These are phyloP conservation scores for Margaritifera margaritifera DNA, from an alignment of 2,888 invertebrate species.

Conservation along the genomic window DNA sequence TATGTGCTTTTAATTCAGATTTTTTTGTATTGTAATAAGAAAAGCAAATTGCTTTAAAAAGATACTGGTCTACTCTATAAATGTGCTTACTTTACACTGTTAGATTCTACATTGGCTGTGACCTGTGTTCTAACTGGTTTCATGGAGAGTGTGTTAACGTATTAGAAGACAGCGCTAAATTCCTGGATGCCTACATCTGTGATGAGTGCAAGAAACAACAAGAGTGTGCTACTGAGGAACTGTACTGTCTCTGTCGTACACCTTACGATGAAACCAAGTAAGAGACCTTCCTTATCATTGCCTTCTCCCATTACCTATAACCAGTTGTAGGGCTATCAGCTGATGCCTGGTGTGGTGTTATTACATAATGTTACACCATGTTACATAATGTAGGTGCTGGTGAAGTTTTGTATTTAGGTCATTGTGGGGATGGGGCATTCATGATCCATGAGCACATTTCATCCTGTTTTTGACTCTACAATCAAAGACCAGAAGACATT, in stretches of 20 bases:
- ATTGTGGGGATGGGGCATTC: too few relatives aligned
- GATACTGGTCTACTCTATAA: too few relatives aligned
- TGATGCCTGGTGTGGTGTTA: background rate
- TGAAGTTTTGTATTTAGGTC: background rate
- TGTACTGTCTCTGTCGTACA: slow-evolving; percentile 96
- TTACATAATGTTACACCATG: background rate
- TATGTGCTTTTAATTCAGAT: too few relatives aligned
- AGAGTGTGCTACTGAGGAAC: slow-evolving; percentile 78
- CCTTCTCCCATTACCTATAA: background rate
- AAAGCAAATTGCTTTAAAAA: too few relatives aligned
- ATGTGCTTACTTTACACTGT: slow-evolving; percentile 2
- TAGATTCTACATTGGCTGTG: slow-evolving; percentile 97
- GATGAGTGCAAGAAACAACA: slow-evolving; percentile 72
- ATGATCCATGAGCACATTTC: too few relatives aligned
- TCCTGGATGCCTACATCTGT: slow-evolving; percentile 87
- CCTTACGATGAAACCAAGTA: slow-evolving; percentile 98
- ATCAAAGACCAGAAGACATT: too few relatives aligned
- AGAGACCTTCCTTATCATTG: slow-evolving; percentile 70
- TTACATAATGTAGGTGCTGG: background rate
- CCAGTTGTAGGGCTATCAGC: background rate
- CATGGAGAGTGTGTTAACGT: slow-evolving; percentile 97
- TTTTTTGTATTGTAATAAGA: too few relatives aligned
- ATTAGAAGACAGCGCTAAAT: slow-evolving; percentile 91
- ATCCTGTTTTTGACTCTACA: too few relatives aligned
- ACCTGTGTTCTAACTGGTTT: slow-evolving; percentile 98